Evolutionary conservation across 2,888 invertebrate species (phyloP), one percentile per base, ranked within the genome.

Genomic region (Entomobrya multifasciata): DNA sequence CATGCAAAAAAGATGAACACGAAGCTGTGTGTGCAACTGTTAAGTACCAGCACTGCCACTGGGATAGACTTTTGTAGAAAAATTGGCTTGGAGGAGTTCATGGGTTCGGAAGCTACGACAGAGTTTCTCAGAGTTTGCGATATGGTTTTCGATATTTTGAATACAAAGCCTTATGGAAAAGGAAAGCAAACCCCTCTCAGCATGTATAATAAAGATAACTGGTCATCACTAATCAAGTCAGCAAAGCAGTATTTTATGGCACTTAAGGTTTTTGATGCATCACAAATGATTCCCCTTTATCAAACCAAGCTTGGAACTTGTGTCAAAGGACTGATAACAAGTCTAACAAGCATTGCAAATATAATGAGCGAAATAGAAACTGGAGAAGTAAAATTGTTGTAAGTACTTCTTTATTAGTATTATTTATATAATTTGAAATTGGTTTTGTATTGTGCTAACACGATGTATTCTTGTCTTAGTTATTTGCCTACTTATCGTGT

Each of bases 1-100:
- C 41, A 82, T 1, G 13, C 57, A 11, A 67, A 82, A 13, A 82
- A 82, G 27, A 82, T 82, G 82, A 82, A 74, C 11, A 47, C 60
- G 0, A 60, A 60, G 6, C 36, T 74, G 0, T 70, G 57, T 10
- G 57, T 70, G 5, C 82, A 82, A 15, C 6, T 62, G 1, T 10
- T 83, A 0, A 83, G 83, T 27, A 3, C 13, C 1, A 44, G 72
- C 0, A 47, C 60, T 0, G 83, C 83, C 1, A 15, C n/a, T 20
- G 76, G 30, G 0, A 76, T 83, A 6, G 49, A 76, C n/a, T 83
- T 83, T 27, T 74, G 47, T 15, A n/a, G 57, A 30, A 5, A 1
- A 0, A 27, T 74, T 30, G 17, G 8, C 0, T 0, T 49, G 0
- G 10, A 13, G 1, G 74, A 30, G 10, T 74, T 74, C 30, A 27